Percentiles rank a stretch among this genome's conserved stretches.
These are phyloP conservation scores for Sanderia malayensis DNA, from an alignment of 30 jellyfish, hydroid and myxozoan species.

Conservation along the genomic window DNA sequence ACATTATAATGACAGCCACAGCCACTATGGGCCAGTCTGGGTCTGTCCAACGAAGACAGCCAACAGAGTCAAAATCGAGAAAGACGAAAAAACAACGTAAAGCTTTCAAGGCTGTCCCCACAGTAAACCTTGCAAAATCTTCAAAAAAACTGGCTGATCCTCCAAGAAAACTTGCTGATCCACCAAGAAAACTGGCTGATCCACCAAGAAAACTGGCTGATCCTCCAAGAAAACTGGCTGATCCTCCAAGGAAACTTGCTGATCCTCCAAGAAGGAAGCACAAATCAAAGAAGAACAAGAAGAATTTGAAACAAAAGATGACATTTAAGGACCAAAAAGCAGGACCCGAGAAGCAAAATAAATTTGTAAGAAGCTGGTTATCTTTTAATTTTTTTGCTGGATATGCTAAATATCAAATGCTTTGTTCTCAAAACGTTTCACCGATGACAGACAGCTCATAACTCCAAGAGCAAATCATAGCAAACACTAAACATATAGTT, in stretches of 20 bases:
- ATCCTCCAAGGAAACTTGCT: constrained; percentile 11
- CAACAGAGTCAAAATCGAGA: constrained; percentile 18
- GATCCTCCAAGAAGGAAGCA: constrained; percentile 38
- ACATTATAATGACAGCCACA: constrained; percentile 48
- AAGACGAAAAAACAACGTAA: constrained; percentile 16
- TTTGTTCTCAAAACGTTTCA: no score
- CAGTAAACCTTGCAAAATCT: neutral
- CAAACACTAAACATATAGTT: no score
- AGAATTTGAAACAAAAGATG: constrained; percentile 14
- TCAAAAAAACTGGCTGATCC: constrained; percentile 5
- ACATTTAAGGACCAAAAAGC: constrained; percentile 27
- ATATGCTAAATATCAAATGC: no score
- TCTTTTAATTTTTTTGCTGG: no score
- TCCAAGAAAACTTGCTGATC: neutral
- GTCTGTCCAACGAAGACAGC: constrained; percentile 22
- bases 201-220: constrained; percentile 41
- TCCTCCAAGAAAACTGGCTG: constrained; percentile 21
- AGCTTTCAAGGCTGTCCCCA: neutral
- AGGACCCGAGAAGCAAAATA: constrained; percentile 43
- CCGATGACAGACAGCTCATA: no score
- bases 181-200: constrained; percentile 19
- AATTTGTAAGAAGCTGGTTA: no score
- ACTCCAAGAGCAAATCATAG: no score
- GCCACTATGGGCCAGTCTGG: constrained; percentile 53
- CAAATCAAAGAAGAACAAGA: constrained; percentile 10